Base-by-base conservation (phyloP, 2,113 vertebrate species). In the Dicrurus megarhynchus region DNA sequence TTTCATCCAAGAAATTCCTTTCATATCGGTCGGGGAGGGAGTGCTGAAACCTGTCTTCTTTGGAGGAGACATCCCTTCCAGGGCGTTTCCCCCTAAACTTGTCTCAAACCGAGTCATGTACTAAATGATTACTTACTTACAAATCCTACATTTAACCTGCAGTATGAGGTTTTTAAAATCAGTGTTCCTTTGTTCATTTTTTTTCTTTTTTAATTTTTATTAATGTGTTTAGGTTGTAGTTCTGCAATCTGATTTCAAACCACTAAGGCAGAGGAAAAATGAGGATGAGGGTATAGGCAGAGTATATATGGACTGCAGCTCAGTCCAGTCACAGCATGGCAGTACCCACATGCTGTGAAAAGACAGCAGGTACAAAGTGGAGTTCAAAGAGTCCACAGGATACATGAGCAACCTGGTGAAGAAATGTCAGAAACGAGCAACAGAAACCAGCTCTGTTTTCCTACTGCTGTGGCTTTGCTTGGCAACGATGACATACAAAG, bases 381-480 rank as follows among this genome's bases (percentile, higher is more conserved):
- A 89, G 73, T 93, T 97, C 87, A 97, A 93, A 97, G 73, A 76
- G 74, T 90, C 74, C 92, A 84, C 85, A 96, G 89, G 95, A 82
- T 98, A 97, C 81, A 90, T 49, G 87, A 92, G 76, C 81, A 89
- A 71, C 94, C 84, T 92, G 69, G 70, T 90, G 91, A 96, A 97
- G 93, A 98, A 98, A 98, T 94, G 97, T 97, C 98, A 97, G 95
- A 97, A 97, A 94, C 1, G 10, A 97, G 92, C 93, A 96, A 94
- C 93, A 97, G 97, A 73, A 97, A 98, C 94, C 95, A 97, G 79
- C 90, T 94, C 96, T 97, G 95, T 97, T 98, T 98, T 98, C 97
- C 98, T 98, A 97, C 53, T 96, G 95, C 94, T 98, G 98, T 97
- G 98, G 98, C 97, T 98, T 98, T 97, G 74, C 95, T 90, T 74